Percentiles rank a stretch among this genome's conserved stretches.
phyloP scores from a whole-genome alignment of 2,888 invertebrate genomes.

The Melinopterus prodromus region DNA sequence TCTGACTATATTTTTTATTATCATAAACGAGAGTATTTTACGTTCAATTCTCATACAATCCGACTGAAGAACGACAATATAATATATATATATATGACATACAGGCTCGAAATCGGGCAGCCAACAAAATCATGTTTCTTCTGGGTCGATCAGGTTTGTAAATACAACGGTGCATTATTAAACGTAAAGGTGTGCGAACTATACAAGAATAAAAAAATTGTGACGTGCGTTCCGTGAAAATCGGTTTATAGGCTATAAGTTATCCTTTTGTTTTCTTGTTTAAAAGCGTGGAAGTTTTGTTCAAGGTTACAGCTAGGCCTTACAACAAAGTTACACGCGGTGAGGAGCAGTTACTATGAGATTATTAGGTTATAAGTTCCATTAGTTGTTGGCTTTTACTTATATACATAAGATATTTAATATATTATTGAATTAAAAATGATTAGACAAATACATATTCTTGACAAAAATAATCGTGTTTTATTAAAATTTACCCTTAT shows the following conservation, averaged over 20 bases:
- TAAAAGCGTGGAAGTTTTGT: not conserved
- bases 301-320: not conserved
- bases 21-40: not conserved
- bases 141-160: not conserved
- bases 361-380: not conserved
- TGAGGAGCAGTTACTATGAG: not conserved
- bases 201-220: not conserved
- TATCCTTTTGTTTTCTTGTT: not conserved
- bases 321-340: not conserved
- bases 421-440: constrained; percentile 5
- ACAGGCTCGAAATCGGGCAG: not conserved
- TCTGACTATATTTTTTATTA: not conserved
- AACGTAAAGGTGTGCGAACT: not conserved
- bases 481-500: not conserved
- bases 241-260: not conserved
- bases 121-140: not conserved
- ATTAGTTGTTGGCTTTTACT: not conserved
- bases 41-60: not conserved
- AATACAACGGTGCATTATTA: not conserved
- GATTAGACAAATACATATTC: not conserved
- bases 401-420: constrained; percentile 11
- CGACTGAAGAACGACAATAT: not conserved
- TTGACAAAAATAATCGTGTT: not conserved
- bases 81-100: not conserved
- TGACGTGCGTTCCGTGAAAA: not conserved